Base-by-base conservation (phyloP, 92 coral and sea anemone genomes). In the Anthopleura xanthogrammica region DNA sequence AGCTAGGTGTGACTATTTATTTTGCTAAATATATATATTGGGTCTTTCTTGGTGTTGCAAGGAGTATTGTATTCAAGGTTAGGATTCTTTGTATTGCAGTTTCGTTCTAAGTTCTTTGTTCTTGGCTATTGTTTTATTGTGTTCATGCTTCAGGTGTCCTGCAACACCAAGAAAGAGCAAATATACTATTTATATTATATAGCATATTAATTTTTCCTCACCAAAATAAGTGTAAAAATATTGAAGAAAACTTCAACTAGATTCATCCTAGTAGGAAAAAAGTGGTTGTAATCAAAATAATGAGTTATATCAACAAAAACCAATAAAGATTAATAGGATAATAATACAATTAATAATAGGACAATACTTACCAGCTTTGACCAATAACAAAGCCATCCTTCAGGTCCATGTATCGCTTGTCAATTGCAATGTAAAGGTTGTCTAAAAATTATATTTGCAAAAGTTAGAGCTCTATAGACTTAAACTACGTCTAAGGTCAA, bases 381-480 rank as follows among this genome's bases (percentile, higher is more conserved):
- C 90, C 94, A 80, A 89, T 71, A 9, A 83, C 87, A 80, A 91
- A 89, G 66, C 78, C 87, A 89, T 91, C 90, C 42, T 86, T 80
- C 77, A 86, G 65, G 73, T 91, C 90, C 57, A 46, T 62, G 74
- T 91, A 91, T 55, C 90, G 79, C 46, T 66, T 41, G 64, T 91
- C 94, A 75, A 89, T 87, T 76, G 83, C 75, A n/a, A 86, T 64
- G 80, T 91, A 91, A 16, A 91, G 52, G 55, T 89, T 89, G 64
- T 91, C 94, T 91, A 79, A 24, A 76, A 56, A 81, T 46, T 24
- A 12, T 68, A 62, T 62, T 62, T 20, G 13, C 9, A 62, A 20
- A 1, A 1, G 22, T 78, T 8, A 20, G 36, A 29, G 36, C 36
- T 29, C 36, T 22, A 40, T 3, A 54, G 50, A 46, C 5, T 46